These are phyloP conservation scores for Gryon sp. DNA, from an alignment of 1,140 invertebrate genomes.

Conservation along the genomic window DNA sequence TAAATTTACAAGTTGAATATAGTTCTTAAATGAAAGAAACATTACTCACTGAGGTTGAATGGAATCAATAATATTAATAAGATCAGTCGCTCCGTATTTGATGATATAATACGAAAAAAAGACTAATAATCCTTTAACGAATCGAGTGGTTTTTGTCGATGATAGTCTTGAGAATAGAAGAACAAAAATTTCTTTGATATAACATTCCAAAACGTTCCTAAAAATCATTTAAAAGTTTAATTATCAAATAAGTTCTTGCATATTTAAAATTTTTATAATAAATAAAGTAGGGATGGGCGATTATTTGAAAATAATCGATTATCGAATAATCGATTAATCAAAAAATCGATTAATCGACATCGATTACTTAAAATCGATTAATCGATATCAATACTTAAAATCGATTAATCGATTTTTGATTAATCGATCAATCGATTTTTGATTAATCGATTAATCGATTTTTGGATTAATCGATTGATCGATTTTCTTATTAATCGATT, in stretches of 20 bases:
- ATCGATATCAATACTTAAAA: too few species aligned
- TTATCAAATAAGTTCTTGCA: slow-evolving; percentile 16
- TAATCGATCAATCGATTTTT: too few species aligned
- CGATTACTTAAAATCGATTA: too few species aligned
- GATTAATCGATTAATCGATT: too few species aligned
- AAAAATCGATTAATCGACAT: too few species aligned
- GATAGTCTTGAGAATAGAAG: slow-evolving; percentile 94
- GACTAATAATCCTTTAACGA: slow-evolving; percentile 91
- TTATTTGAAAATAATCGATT: too few species aligned
- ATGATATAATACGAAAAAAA: slow-evolving; percentile 93
- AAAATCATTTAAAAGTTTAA: slow-evolving; percentile 25
- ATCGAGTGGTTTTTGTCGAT: slow-evolving; percentile 96
- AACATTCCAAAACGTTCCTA: slow-evolving; percentile 85
- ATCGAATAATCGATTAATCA: too few species aligned
- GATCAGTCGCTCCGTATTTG: slow-evolving; percentile 85
- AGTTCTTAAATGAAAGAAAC: slow-evolving; percentile 6
- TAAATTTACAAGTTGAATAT: slow-evolving; percentile 1
- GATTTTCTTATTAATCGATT: not conserved
- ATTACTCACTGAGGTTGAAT: slow-evolving; percentile 89
- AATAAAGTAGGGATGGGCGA: too few species aligned
- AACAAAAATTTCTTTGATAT: slow-evolving; percentile 93
- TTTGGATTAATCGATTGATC: too few species aligned
- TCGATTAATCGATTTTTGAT: too few species aligned
- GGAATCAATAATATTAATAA: slow-evolving; percentile 90
- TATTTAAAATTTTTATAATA: too few species aligned